These are phyloP conservation scores for Chaetophractus vellerosus DNA, from an alignment of 2,797 vertebrate species.

Conservation along the genomic window DNA sequence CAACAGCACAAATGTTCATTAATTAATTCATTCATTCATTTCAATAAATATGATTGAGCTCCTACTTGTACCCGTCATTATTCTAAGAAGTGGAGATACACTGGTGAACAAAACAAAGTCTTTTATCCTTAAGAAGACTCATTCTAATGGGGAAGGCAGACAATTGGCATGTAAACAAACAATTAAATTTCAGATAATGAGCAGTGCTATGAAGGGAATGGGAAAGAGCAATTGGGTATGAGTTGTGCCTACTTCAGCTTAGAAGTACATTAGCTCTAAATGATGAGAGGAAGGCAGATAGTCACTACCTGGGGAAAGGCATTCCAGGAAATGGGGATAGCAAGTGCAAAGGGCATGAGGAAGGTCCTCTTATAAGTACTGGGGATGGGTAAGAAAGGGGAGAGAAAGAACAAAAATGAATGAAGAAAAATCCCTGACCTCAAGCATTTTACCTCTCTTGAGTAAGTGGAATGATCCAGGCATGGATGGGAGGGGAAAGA, in stretches of 20 bases:
- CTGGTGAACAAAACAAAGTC: neutral
- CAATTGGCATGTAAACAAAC: neutral
- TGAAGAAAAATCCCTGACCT: slow-evolving; percentile 6
- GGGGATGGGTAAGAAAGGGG: neutral
- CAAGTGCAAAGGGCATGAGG: neutral
- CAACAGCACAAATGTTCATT: neutral
- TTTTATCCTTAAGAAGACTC: neutral
- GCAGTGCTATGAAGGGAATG: neutral
- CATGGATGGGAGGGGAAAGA: neutral
- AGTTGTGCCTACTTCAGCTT: neutral
- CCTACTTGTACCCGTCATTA: neutral
- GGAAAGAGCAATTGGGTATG: neutral
- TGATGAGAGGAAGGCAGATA: neutral
- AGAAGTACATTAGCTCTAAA: neutral
- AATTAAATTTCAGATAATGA: neutral
- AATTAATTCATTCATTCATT: neutral
- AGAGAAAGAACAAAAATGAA: neutral
- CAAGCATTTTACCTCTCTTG: neutral
- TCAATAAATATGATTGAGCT: neutral
- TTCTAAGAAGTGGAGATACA: neutral
- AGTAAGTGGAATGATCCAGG: neutral
- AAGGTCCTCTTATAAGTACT: neutral
- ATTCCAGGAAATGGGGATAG: neutral
- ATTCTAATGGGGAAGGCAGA: neutral
- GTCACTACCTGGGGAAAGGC: neutral